Percentiles rank a stretch among this genome's conserved stretches.
Conservation (phyloP, 2,113 vertebrate genomes). For the Astur gentilis region DNA sequence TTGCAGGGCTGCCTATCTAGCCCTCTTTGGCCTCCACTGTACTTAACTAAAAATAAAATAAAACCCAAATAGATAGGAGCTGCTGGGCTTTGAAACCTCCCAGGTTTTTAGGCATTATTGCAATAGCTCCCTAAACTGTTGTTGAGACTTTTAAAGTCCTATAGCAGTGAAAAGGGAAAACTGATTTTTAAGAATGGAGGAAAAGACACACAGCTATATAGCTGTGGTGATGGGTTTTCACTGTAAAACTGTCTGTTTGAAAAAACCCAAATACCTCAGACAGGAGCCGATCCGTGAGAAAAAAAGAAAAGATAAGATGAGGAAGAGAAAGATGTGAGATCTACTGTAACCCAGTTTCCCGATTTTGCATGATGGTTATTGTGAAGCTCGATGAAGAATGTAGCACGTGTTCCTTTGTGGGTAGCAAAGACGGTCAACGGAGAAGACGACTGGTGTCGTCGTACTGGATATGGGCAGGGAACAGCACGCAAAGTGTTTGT, state of each 20-base stretch:
- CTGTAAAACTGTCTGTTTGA: not conserved
- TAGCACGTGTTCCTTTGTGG: not conserved
- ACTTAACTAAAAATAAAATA: conserved; percentile 18
- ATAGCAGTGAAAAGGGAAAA: not conserved
- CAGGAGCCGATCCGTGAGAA: not conserved
- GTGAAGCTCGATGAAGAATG: not conserved
- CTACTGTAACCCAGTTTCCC: not conserved
- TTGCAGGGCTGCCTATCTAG: not conserved
- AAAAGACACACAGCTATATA: not conserved
- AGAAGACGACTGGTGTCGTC: not conserved
- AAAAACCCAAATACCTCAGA: not conserved
- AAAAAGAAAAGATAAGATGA: not conserved
- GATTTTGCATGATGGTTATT: not conserved
- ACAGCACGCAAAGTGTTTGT: not conserved
- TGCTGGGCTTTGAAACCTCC: not conserved
- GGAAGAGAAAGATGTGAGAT: not conserved
- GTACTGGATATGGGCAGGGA: not conserved
- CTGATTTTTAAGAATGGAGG: not conserved
- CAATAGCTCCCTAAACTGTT: not conserved
- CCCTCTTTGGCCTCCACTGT: not conserved
- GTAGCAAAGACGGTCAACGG: not conserved
- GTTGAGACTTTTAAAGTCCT: not conserved
- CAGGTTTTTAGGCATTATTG: not conserved
- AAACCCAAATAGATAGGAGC: not conserved
- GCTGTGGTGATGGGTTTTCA: not conserved